phyloP scores from a whole-genome alignment of 2,113 vertebrate genomes.

The Cyprinodon variegatus region DNA sequence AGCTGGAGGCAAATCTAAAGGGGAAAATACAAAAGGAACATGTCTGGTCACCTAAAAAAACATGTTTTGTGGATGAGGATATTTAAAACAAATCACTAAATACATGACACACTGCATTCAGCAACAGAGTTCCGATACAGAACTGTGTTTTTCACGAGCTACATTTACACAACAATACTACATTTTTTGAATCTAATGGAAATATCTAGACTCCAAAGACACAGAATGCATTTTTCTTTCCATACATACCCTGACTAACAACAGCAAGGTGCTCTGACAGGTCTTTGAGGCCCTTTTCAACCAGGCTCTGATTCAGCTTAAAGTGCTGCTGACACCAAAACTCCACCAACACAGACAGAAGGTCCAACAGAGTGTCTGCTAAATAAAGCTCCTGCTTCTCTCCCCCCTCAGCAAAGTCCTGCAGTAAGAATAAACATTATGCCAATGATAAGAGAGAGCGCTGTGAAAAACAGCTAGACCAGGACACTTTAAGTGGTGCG shows the following conservation, averaged over 20 bases:
- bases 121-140: too few species aligned
- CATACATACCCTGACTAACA: constrained; percentile 83
- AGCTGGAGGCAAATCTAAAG: constrained; percentile 79
- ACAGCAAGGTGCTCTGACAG: constrained; percentile 86
- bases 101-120: neutral
- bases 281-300: constrained; percentile 83
- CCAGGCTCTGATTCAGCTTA: constrained; percentile 82
- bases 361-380: constrained; percentile 80
- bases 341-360: constrained; percentile 88
- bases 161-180: neutral
- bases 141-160: neutral
- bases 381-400: constrained; percentile 49
- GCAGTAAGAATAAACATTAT: constrained; percentile 6
- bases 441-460: neutral
- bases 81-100: neutral
- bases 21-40: constrained; percentile 4
- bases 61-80: neutral
- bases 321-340: constrained; percentile 89
- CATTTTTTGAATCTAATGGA: neutral
- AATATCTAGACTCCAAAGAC: neutral
- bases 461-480: neutral
- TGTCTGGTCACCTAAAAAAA: neutral
- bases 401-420: constrained; percentile 37
- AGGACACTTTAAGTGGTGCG: neutral
- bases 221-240: constrained; percentile 2